Evolutionary conservation across 1,140 invertebrate species (phyloP), one percentile per base, ranked within the genome.

Genomic region (Ooceraea biroi): DNA sequence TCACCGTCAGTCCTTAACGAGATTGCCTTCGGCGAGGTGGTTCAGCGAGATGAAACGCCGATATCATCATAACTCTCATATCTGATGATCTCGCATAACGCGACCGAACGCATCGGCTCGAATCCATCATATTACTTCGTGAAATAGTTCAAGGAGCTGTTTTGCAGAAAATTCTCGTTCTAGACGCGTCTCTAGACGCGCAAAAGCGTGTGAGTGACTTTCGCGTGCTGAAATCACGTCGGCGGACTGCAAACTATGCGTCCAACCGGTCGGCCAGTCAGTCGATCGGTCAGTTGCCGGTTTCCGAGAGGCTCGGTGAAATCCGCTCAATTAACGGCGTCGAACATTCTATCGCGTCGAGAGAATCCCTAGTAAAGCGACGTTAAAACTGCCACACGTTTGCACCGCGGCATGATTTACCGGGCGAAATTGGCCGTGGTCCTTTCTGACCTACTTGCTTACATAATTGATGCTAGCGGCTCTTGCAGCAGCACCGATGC

Each of bases 401-500:
- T 30, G 41, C 57, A 8, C 19, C 17, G 25, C 27, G 2, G 55
- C 48, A 55, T 71, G 66, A 77, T 88, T 48, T 84, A 74, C 61
- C 73, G 84, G 85, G 76, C 57, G 84, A 91, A 88, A 91, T 90
- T 91, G 83, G 84, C 90, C 74, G 72, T 91, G 84, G 85, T 91
- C 88, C 90, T 89, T 90, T 87, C 88, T 88, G 90, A 91, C 91
- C 90, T 55, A 91, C 78, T 92, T 91, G 82, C 84, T 83, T 82
- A 72, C 44, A 85, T 90, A 92, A 91, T 89, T 91, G 85, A 90
- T 88, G 86, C 83, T 44, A 65, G 36, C 44, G 72, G 48, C 55
- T 88, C 80, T 82, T 63, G n/a, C n/a, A n/a, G n/a, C n/a, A n/a
- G n/a, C n/a, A n/a, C n/a, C n/a, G 50, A 84, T 82, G 60, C 69